Base-by-base conservation (phyloP, 2,113 vertebrate genomes). In the Callopanchax toddi region DNA sequence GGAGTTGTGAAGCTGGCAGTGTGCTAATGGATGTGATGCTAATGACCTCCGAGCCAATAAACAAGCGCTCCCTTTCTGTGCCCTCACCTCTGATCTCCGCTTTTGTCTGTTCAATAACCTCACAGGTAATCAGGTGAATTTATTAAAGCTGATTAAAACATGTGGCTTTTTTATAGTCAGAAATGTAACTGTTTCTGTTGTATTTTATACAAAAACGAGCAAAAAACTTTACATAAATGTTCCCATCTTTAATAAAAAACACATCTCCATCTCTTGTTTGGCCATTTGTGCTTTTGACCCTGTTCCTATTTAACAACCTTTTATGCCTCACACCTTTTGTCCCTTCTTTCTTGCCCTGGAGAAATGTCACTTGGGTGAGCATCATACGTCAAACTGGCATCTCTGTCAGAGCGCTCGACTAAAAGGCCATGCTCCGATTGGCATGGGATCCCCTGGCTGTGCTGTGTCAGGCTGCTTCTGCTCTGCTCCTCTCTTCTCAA, bases 381-480 rank as follows among this genome's bases (percentile, higher is more conserved):
- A 51, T 80, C 67, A 79, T 87, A 81, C 75, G 77, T 92, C 91
- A 91, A 89, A 86, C 87, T 89, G 89, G 78, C 91, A 76, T 85
- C 78, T 84, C 73, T 87, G 87, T 88, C 88, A 78, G 86, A 71
- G 80, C 58, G 51, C 64, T 57, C 11, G 67, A 62, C 85, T 89
- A 86, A 91, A 90, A 89, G 86, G 86, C 87, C 87, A 84, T 86
- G 87, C 83, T 89, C 83, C 70, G 84, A 88, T 89, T 91, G 88
- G 77, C 88, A 82, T 80, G 61, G 82, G 66, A 84, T 86, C 77
- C 84, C 84, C 78, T 72, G 76, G 77, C 86, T 88, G 58, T 81
- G 77, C 65, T 50, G 56, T 82, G 76, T 81, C 74, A 81, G 67
- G 60, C 68, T 42, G 58, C 72, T 18, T 67, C 32, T 29, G 37